phyloP scores from a whole-genome alignment of 2,888 invertebrate species.

The Mactromeris polynyma region DNA sequence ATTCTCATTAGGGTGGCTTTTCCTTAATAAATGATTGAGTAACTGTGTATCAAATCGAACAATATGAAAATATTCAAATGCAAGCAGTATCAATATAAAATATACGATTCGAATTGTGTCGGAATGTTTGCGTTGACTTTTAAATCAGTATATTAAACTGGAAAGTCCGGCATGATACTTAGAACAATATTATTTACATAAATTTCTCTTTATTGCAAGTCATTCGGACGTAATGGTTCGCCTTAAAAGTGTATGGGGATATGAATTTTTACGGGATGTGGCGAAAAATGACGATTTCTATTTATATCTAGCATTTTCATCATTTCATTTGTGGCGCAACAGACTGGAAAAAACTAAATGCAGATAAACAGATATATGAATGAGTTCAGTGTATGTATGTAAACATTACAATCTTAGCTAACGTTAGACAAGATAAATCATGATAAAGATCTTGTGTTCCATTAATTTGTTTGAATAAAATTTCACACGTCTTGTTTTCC shows the following conservation, averaged over 20 bases:
- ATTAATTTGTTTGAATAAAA: constrained; percentile 1
- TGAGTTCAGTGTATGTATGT: constrained; percentile 16
- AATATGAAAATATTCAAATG: too few relatives aligned
- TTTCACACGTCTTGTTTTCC: constrained; percentile 6
- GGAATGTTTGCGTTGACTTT: too few relatives aligned
- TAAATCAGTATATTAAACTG: too few relatives aligned
- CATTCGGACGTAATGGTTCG: too few relatives aligned
- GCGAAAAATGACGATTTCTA: neutral
- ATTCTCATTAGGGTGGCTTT: too few relatives aligned
- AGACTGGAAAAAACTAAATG: constrained; percentile 15
- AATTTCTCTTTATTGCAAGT: too few relatives aligned
- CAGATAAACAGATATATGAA: constrained; percentile 19
- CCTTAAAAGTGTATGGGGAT: neutral
- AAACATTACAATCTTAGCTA: constrained; percentile 28
- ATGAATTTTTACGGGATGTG: neutral
- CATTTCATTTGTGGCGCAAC: neutral
- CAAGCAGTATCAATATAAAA: too few relatives aligned
- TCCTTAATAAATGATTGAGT: too few relatives aligned
- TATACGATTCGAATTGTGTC: too few relatives aligned
- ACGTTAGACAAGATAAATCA: constrained; percentile 26
- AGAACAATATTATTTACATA: too few relatives aligned
- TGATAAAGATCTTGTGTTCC: constrained; percentile 27
- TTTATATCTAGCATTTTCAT: neutral
- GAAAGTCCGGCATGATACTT: too few relatives aligned
- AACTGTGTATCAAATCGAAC: too few relatives aligned